Evolutionary conservation across 2,888 invertebrate genomes (phyloP).

Genomic region (Adela reaumurella): DNA sequence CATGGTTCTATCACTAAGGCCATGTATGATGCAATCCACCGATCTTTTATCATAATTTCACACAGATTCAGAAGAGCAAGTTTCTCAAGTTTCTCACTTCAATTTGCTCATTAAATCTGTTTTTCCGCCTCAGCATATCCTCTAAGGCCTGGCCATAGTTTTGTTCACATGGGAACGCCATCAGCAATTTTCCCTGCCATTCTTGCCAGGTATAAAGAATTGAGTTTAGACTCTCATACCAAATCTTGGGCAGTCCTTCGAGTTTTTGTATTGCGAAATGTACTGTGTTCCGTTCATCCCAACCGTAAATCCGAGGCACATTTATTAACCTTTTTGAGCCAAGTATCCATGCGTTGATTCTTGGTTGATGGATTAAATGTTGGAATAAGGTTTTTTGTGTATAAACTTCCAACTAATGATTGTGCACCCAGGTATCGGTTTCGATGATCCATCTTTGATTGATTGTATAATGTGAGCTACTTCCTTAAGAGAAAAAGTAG

Average conservation of each 20-base stretch:
- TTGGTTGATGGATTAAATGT: conserved; percentile 4
- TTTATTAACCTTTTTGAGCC: conserved; percentile 8
- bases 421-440: conserved; percentile 3
- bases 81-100: conserved; percentile 9
- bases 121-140: conserved; percentile 10
- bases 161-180: conserved; percentile 11
- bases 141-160: conserved; percentile 11
- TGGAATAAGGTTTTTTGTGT: conserved; percentile 5
- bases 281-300: conserved; percentile 10
- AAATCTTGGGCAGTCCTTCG: conserved; percentile 13
- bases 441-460: conserved; percentile 4
- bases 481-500: conserved; percentile 7
- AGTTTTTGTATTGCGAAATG: conserved; percentile 16
- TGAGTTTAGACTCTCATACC: conserved; percentile 12
- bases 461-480: conserved; percentile 5
- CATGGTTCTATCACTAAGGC: conserved; percentile 8
- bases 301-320: conserved; percentile 12
- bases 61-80: conserved; percentile 8
- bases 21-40: conserved; percentile 11
- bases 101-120: conserved; percentile 6
- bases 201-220: conserved; percentile 10
- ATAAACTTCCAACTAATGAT: neutral
- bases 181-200: conserved; percentile 13
- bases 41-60: conserved; percentile 9
- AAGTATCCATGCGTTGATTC: conserved; percentile 6